Conservation (phyloP, 2,888 invertebrate genomes). For the Drosophila picticornis region DNA sequence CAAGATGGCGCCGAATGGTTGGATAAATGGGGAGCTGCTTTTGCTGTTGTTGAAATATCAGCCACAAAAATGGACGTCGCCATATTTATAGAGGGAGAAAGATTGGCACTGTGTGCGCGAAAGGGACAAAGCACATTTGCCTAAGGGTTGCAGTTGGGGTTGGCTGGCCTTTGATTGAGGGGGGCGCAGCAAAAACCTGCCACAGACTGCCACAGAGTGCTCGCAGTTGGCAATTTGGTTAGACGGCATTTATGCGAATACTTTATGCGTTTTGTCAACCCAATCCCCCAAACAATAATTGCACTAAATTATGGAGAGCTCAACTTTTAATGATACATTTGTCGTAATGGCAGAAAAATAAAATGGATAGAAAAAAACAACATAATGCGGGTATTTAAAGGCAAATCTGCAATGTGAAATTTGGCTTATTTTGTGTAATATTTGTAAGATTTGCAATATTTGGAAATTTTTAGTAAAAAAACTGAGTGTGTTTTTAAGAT, state of each 20-base stretch:
- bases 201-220: not conserved
- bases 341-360: not conserved
- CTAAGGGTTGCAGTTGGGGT: conserved; percentile 56
- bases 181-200: not conserved
- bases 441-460: not conserved
- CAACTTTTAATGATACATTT: not conserved
- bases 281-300: conserved; percentile 27
- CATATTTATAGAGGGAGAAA: conserved; percentile 65
- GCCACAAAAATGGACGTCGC: conserved; percentile 80
- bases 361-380: not conserved
- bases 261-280: conserved; percentile 35
- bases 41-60: conserved; percentile 72
- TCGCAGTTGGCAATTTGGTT: conserved; percentile 44
- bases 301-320: conserved; percentile 29
- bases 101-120: conserved; percentile 22
- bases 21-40: conserved; percentile 53
- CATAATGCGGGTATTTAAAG: not conserved
- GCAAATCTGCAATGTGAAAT: not conserved
- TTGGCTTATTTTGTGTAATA: not conserved
- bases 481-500: not conserved
- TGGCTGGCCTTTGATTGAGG: conserved; percentile 19
- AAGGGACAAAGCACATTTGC: conserved; percentile 35
- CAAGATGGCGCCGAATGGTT: conserved; percentile 77
- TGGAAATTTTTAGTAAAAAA: not conserved
- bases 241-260: conserved; percentile 23